phyloP scores from a whole-genome alignment of 1,140 invertebrate species.

The Saccostrea echinata region DNA sequence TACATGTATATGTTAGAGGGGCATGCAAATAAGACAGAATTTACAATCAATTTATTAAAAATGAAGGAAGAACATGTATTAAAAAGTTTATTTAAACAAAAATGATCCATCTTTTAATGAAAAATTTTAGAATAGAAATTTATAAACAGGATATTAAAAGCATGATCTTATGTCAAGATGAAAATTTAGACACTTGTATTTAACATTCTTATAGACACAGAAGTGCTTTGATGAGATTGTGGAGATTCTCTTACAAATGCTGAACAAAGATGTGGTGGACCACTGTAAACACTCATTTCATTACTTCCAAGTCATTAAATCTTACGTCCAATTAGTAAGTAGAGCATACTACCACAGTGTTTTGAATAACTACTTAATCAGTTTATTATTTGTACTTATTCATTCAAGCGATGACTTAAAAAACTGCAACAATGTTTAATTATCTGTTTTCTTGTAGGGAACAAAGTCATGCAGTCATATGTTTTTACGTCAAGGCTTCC shows the following conservation, averaged over 20 bases:
- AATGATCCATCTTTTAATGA: too few relatives aligned
- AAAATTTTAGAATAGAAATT: too few relatives aligned
- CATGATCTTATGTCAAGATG: too few relatives aligned
- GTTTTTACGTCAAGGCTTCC: constrained; percentile 80
- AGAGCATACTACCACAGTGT: not conserved
- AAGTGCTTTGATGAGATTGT: constrained; percentile 76
- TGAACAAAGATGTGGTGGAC: constrained; percentile 81
- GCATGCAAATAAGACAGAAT: too few relatives aligned
- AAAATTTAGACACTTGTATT: not conserved
- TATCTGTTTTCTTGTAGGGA: constrained; percentile 74
- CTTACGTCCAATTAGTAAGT: constrained; percentile 80
- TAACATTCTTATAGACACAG: constrained; percentile 70
- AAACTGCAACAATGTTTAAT: not conserved
- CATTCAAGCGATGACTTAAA: not conserved
- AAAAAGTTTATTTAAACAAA: too few relatives aligned
- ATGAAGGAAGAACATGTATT: too few relatives aligned
- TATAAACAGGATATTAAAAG: too few relatives aligned
- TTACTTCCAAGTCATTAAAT: constrained; percentile 80
- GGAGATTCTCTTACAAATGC: constrained; percentile 75
- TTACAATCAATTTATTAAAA: too few relatives aligned
- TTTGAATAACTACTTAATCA: not conserved
- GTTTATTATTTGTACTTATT: not conserved
- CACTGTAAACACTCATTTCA: constrained; percentile 80
- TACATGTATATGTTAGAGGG: too few relatives aligned
- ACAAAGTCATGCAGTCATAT: constrained; percentile 80